Base-by-base conservation (phyloP, 35 echinoderm and acorn worm genomes). In the Heliocidaris tuberculata region DNA sequence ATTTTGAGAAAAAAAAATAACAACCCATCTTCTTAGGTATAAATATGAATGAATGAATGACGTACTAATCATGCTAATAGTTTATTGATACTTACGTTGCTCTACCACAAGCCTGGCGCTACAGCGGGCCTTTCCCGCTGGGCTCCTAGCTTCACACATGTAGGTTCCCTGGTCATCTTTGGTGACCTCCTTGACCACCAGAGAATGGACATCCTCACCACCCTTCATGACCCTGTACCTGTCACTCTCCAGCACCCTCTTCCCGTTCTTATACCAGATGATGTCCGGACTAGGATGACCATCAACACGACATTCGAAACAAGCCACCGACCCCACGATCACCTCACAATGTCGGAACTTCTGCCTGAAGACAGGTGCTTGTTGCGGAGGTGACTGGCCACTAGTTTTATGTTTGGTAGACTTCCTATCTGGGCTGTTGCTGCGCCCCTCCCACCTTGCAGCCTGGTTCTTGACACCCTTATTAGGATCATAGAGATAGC, bases 241-340 rank as follows among this genome's bases (percentile, higher is more conserved):
- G 9, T 94, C 92, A 59, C 59, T 85, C 27, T 95, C 97, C 59
- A 85, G 29, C 19, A 98, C 93, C 24, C 94, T 85, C 49, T 95
- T 95, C 13, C 97, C 97, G 60, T 98, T 96, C 86, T 95, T 98
- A 50, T 96, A 98, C 97, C 97, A 98, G 59, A 94, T 90, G 27
- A 98, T 93, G 50, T 98, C 94, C 60, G 95, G 97, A 24, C 92
- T 86, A 21, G 97, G 97, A 54, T 92, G 93, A 9, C 95, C 97
- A 48, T 96, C 94, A 56, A 96, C 96, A 48, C 96, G 92, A 85
- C 95, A 96, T 10, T 97, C 97, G 92, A 97, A 97, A 17, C 92
- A 92, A 8, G 96, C 94, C 13, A 93, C 97, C 29, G 52, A 94
- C 50, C 94, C 94, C 48, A 48, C 65, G 30, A 93, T 93, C 31